Conservation (phyloP, 2,113 vertebrate species). For the Rhodinocichla rosea region DNA sequence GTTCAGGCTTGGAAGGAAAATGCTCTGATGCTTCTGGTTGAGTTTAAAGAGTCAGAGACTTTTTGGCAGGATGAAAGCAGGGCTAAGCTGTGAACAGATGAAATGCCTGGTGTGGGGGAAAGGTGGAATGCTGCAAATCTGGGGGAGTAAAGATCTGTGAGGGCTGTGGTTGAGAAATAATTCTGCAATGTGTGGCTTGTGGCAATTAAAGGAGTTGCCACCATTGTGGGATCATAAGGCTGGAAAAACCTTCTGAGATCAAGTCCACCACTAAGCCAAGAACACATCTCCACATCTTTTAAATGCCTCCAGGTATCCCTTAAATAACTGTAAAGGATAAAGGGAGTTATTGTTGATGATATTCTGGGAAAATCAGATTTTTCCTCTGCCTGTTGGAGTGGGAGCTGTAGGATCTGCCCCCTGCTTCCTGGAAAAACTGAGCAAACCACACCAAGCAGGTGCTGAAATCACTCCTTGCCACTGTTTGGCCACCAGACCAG, state of each 20-base stretch:
- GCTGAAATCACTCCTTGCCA: background rate
- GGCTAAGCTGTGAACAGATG: background rate
- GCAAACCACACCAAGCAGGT: background rate
- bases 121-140: background rate
- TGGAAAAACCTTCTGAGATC: background rate
- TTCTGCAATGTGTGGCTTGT: rapidly evolving
- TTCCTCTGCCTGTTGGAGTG: rapidly evolving
- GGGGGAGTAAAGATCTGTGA: background rate
- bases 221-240: background rate
- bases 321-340: background rate
- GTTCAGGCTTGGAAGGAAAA: background rate
- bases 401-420: background rate
- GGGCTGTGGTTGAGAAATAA: background rate
- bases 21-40: background rate
- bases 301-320: background rate
- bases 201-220: background rate
- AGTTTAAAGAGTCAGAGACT: background rate
- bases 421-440: rapidly evolving
- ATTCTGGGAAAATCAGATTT: background rate
- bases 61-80: rapidly evolving
- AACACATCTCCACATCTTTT: background rate
- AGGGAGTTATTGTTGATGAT: background rate
- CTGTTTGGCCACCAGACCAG: background rate
- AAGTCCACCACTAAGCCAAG: background rate
- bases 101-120: background rate